A percentile compares a stretch with the other conserved stretches of the same genome.
Evolutionary conservation across 2,888 invertebrate species (phyloP).

Genomic region (Aphidius colemani): DNA sequence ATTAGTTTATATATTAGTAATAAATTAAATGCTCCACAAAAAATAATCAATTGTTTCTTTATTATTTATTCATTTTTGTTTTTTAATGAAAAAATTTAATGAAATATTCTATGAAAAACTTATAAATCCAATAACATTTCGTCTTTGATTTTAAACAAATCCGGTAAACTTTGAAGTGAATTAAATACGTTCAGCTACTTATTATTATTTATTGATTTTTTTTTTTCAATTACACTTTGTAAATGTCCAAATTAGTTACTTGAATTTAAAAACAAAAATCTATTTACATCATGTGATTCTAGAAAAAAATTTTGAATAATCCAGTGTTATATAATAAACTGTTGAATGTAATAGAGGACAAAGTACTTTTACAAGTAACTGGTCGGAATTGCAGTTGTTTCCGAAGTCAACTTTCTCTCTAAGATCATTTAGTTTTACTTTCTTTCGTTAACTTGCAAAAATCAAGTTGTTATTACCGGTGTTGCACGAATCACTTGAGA

Average conservation of each 20-base stretch:
- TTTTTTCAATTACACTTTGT: too few species aligned
- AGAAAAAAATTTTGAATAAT: too few species aligned
- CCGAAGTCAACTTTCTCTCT: conserved; percentile 54
- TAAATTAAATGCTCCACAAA: too few species aligned
- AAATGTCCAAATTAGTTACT: too few species aligned
- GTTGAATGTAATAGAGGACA: conserved; percentile 40
- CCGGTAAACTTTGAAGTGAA: background rate
- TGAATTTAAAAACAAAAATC: too few species aligned
- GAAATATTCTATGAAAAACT: background rate
- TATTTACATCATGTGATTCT: too few species aligned
- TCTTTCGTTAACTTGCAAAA: conserved; percentile 35
- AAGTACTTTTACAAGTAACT: conserved; percentile 35
- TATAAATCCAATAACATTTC: background rate
- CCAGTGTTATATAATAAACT: conserved; percentile 39
- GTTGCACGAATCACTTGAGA: background rate
- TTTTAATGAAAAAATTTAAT: too few species aligned
- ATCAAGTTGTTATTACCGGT: conserved; percentile 18
- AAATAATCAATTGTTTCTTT: too few species aligned
- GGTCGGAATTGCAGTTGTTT: conserved; percentile 36
- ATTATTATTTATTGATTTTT: too few species aligned
- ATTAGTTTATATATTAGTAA: too few species aligned
- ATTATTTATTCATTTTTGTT: too few species aligned
- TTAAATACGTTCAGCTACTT: too few species aligned
- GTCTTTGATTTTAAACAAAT: conserved; percentile 1
- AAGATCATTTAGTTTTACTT: conserved; percentile 48